These are phyloP conservation scores for Atta texana DNA, from an alignment of 1,140 invertebrate species.

Conservation along the genomic window DNA sequence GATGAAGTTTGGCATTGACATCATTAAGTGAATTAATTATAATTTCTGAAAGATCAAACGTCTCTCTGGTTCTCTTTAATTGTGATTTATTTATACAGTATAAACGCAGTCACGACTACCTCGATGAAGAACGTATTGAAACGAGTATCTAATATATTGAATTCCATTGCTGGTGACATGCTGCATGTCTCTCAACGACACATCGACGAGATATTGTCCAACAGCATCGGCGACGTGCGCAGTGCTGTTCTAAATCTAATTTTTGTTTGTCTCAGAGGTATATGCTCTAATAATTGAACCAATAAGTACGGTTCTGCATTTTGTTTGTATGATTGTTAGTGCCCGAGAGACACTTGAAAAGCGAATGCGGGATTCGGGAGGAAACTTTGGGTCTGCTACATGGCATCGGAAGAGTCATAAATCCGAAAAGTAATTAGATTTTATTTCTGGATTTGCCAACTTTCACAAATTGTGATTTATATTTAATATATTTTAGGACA, in stretches of 20 bases:
- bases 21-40: constrained; percentile 87
- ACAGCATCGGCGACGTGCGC: constrained; percentile 90
- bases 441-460: background rate
- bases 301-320: constrained; percentile 8
- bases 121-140: constrained; percentile 90
- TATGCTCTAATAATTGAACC: constrained; percentile 33
- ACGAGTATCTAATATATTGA: constrained; percentile 87
- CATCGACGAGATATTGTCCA: constrained; percentile 89
- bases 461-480: constrained; percentile 13
- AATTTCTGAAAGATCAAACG: constrained; percentile 24
- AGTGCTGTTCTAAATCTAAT: constrained; percentile 91
- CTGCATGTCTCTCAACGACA: constrained; percentile 85
- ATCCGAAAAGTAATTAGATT: constrained; percentile 88
- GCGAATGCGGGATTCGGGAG: constrained; percentile 86
- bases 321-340: constrained; percentile 51
- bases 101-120: constrained; percentile 89
- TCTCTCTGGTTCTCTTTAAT: background rate
- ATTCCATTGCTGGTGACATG: constrained; percentile 85
- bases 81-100: constrained; percentile 83
- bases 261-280: constrained; percentile 90
- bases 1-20: constrained; percentile 88
- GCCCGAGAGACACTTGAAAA: constrained; percentile 55
- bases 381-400: constrained; percentile 90
- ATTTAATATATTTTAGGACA: constrained; percentile 66
- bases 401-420: constrained; percentile 91